Percentiles rank a stretch among this genome's conserved stretches.
These are phyloP conservation scores for Sakesphorus luctuosus DNA, from an alignment of 2,113 vertebrate genomes.

Conservation along the genomic window DNA sequence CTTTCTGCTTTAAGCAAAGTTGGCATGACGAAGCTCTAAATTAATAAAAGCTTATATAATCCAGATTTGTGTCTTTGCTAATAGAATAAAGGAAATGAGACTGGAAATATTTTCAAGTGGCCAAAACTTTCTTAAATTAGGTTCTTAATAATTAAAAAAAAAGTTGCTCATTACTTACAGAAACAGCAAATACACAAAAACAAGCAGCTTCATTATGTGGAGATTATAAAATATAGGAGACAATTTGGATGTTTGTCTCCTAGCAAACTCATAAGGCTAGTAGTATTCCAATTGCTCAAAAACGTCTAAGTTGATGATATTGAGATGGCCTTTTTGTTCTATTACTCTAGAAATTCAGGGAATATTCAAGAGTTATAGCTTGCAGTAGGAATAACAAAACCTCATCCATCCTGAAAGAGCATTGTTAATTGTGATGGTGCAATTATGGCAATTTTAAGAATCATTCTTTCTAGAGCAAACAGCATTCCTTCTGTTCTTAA, in stretches of 20 bases:
- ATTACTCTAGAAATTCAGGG: not conserved
- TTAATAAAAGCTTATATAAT: not conserved
- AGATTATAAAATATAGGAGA: not conserved
- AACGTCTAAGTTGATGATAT: fast-evolving
- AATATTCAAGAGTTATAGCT: not conserved
- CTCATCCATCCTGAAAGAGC: not conserved
- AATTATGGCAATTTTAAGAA: not conserved
- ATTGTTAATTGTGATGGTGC: not conserved
- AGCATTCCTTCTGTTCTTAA: not conserved
- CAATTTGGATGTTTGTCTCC: not conserved
- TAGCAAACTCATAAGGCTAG: not conserved
- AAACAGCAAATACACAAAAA: not conserved
- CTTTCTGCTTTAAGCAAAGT: not conserved
- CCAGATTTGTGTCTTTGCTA: not conserved
- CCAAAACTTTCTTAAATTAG: not conserved
- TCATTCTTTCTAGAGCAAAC: not conserved
- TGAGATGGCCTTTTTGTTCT: not conserved
- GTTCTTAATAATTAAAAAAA: not conserved
- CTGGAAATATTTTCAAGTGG: not conserved
- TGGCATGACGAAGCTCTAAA: not conserved
- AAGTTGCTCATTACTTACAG: not conserved
- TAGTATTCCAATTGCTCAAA: not conserved
- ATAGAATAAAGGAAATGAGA: not conserved
- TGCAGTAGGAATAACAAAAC: not conserved
- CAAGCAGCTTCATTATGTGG: not conserved